Conservation (phyloP, 2,888 invertebrate species). For the Gibbula magus region DNA sequence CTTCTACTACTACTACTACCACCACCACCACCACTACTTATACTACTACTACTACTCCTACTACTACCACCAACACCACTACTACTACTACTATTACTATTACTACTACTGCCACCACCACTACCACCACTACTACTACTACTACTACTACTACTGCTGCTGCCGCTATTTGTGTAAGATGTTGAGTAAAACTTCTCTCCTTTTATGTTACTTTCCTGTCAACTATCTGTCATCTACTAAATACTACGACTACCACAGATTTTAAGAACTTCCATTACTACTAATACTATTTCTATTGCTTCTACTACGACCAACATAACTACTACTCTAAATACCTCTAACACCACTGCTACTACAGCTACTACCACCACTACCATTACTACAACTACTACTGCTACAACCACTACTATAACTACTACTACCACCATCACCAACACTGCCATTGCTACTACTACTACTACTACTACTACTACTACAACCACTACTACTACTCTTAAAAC, state of each 20-base stretch:
- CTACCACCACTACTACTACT: too few relatives aligned
- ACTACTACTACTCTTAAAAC: not conserved
- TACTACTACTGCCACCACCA: not conserved
- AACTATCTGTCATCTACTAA: not conserved
- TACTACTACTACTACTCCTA: slow-evolving; percentile 10
- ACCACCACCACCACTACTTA: not conserved
- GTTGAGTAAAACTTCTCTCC: too few relatives aligned
- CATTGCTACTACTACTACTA: slow-evolving; percentile 7
- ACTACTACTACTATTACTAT: not conserved
- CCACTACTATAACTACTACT: not conserved
- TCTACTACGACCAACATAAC: not conserved
- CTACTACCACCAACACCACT: not conserved
- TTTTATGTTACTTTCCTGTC: not conserved
- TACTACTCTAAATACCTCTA: slow-evolving; percentile 11
- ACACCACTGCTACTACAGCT: slow-evolving; percentile 2
- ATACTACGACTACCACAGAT: not conserved
- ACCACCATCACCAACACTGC: not conserved
- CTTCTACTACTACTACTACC: not conserved
- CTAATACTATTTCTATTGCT: too few relatives aligned
- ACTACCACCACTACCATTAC: slow-evolving; percentile 12
- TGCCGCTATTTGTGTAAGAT: not conserved
- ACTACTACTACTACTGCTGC: slow-evolving; percentile 10
- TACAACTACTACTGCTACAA: too few relatives aligned
- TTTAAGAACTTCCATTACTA: not conserved
- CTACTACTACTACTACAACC: slow-evolving; percentile 6